These are phyloP conservation scores for Zaprionus vittiger DNA, from an alignment of 1,140 invertebrate genomes.

Conservation along the genomic window DNA sequence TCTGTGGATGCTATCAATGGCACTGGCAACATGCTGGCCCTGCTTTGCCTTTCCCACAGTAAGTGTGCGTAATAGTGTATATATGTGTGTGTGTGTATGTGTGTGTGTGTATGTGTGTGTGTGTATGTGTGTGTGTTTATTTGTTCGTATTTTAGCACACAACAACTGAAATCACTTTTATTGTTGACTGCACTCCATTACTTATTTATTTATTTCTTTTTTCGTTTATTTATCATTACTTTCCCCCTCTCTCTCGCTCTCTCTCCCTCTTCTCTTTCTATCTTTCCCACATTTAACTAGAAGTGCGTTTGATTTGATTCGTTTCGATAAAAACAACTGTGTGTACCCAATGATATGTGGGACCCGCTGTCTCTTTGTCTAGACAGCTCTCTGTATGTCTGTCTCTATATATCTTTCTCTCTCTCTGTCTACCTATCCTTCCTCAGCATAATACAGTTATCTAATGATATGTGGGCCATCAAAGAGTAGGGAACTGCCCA, in stretches of 20 bases:
- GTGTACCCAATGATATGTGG: slow-evolving; percentile 33
- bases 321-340: slow-evolving; percentile 41
- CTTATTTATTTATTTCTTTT: slow-evolving; percentile 64
- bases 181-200: slow-evolving; percentile 81
- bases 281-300: slow-evolving; percentile 5
- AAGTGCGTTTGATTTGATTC: slow-evolving; percentile 55
- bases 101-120: neutral
- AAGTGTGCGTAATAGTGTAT: too few species aligned
- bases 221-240: slow-evolving; percentile 32
- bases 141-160: slow-evolving; percentile 49
- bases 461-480: slow-evolving; percentile 65
- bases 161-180: slow-evolving; percentile 69
- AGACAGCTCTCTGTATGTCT: neutral
- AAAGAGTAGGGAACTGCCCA: slow-evolving; percentile 34
- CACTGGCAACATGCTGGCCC: slow-evolving; percentile 7
- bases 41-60: slow-evolving; percentile 22
- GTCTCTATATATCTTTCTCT: neutral
- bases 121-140: slow-evolving; percentile 14
- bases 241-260: neutral
- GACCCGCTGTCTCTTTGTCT: neutral
- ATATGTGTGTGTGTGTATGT: too few species aligned
- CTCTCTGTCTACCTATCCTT: neutral
- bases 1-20: slow-evolving; percentile 35
- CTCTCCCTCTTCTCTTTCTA: neutral
- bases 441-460: slow-evolving; percentile 29